Evolutionary conservation across 2,888 invertebrate genomes (phyloP).

Genomic region (Folsomia manolachei): DNA sequence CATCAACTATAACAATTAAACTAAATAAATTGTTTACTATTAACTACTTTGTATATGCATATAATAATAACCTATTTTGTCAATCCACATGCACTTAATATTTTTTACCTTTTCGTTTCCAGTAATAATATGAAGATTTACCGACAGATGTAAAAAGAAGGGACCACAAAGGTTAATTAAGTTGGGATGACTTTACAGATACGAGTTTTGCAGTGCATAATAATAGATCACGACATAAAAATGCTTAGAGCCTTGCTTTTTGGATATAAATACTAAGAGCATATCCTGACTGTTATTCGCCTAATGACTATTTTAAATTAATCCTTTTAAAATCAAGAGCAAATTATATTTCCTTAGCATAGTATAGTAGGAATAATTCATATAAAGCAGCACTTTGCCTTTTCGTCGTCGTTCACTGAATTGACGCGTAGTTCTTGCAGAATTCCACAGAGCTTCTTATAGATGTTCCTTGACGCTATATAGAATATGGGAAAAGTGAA

Average conservation of each 20-base stretch:
- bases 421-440: background rate
- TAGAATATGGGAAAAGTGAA: background rate
- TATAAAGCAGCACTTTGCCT: too few species aligned
- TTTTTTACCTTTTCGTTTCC: background rate
- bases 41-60: too few species aligned
- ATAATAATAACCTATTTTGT: too few species aligned
- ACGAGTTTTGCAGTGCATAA: background rate
- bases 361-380: too few species aligned
- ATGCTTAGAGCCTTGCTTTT: background rate
- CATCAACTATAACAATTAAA: too few species aligned
- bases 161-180: background rate
- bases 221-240: background rate
- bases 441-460: background rate
- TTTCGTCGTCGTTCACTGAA: too few species aligned
- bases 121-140: background rate
- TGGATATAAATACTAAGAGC: background rate
- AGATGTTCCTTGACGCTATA: constrained; percentile 34
- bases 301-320: background rate
- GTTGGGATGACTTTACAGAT: too few species aligned
- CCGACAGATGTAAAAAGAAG: background rate
- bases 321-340: background rate
- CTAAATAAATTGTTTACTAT: too few species aligned
- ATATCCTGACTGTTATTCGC: background rate
- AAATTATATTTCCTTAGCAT: too few species aligned
- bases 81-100: background rate